Base-by-base conservation (phyloP, 2,888 invertebrate genomes). In the Rhopalosiphum nymphaeae region DNA sequence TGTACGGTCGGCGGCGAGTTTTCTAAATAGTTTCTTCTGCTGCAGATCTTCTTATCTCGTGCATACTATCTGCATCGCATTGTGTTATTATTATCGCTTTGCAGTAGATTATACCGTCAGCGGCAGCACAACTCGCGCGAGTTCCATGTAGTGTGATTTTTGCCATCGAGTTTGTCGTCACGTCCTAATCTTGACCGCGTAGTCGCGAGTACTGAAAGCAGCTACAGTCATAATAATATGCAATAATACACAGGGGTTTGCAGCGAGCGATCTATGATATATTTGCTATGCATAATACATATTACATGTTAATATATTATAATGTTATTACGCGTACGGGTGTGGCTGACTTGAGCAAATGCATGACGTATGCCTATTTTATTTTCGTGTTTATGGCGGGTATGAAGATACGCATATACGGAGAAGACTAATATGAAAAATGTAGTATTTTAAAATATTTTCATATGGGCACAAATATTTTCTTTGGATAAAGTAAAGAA, bases 11-110 rank as follows among this genome's bases (percentile, higher is more conserved):
- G 44, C 25, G 29, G 84, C 42, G 42, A 91, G 53, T 84, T 84
- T 91, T 90, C 84, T 84, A 84, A 91, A 91, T 91, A 91, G 91
- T 91, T 91, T 91, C 84, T 44, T 53, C 78, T 53, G 21, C 42
- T 36, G 85, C 26, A 44, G 87, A 36, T 36, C 53, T 78, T 29
- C 84, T 91, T 91, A 91, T 91, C 91, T 91, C 91, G 44, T 10
- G 53, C 42, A 13, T 42, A 84, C 56, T 91, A 84, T 91, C 91
- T 91, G 84, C 26, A 53, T 78, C n/a, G 91, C 84, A 91, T 91
- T 91, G 91, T 91, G 84, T 91, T 91, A 46, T 89, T 89, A 61
- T 53, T 44, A 86, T 86, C 26, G 86, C 29, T 46, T 86, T 16
- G 86, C 44, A 44, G 29, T 21, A 78, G n/a, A 87, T 26, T 42